phyloP scores from a whole-genome alignment of 2,888 invertebrate species.

The Brassicogethes aeneus region DNA sequence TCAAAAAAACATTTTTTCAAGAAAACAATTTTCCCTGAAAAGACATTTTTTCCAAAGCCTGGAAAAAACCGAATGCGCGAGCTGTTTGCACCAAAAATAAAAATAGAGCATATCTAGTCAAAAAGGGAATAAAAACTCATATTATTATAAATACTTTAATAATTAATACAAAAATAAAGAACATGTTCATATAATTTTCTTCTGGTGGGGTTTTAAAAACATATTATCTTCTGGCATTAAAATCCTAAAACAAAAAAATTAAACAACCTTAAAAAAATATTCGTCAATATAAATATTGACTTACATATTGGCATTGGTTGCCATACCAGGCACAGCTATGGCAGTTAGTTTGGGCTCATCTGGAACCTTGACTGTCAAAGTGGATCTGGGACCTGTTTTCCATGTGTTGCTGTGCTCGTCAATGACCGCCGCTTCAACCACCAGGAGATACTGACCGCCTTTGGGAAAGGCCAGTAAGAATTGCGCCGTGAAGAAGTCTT shows the following conservation, averaged over 20 bases:
- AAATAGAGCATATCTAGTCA: no score
- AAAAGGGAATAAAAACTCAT: no score
- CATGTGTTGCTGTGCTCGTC: conserved; percentile 78
- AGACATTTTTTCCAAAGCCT: no score
- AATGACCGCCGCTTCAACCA: conserved; percentile 76
- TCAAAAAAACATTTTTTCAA: no score
- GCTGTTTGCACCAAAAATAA: no score
- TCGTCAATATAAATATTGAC: conserved; percentile 12
- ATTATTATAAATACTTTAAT: no score
- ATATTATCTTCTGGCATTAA: conserved; percentile 37
- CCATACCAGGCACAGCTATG: conserved; percentile 38
- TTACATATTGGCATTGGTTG: conserved; percentile 37
- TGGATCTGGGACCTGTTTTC: conserved; percentile 82
- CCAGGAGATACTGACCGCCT: conserved; percentile 65
- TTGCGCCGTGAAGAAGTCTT: conserved; percentile 90
- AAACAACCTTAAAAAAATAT: conserved; percentile 2
- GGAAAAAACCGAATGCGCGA: no score
- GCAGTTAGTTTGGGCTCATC: conserved; percentile 47
- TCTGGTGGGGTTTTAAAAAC: conserved; percentile 30
- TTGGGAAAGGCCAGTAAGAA: conserved; percentile 69
- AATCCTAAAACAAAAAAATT: conserved; percentile 33
- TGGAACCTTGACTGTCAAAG: conserved; percentile 65
- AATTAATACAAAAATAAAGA: no score
- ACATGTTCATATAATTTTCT: conserved; percentile 17
- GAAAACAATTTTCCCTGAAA: no score